Evolutionary conservation across 2,888 invertebrate species (phyloP).

Genomic region (Platycnemis pennipes): DNA sequence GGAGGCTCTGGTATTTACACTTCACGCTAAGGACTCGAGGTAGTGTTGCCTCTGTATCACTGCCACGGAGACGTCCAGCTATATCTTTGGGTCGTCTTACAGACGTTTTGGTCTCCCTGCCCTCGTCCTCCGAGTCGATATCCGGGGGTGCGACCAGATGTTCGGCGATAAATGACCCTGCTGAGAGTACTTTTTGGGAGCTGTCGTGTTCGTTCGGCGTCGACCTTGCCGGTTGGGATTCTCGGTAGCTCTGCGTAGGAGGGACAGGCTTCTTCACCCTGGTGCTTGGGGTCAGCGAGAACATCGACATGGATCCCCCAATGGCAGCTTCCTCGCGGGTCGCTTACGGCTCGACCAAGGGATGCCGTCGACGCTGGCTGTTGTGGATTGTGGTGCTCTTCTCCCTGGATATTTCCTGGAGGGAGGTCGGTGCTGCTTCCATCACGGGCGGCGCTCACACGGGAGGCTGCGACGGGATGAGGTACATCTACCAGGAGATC

Average conservation of each 20-base stretch:
- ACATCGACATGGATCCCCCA: conserved; percentile 43
- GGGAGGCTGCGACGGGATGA: conserved; percentile 37
- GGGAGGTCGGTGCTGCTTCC: conserved; percentile 19
- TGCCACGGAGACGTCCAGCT: neutral
- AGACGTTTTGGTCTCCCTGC: neutral
- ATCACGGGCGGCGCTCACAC: neutral
- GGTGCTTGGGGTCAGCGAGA: conserved; percentile 16
- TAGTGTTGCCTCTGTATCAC: conserved; percentile 21
- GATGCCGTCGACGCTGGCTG: conserved; percentile 55
- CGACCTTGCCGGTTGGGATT: conserved; percentile 60
- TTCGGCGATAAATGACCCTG: conserved; percentile 59
- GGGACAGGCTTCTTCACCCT: neutral
- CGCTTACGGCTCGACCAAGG: conserved; percentile 26
- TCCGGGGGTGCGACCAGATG: neutral
- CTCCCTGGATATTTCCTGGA: conserved; percentile 42
- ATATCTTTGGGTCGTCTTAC: neutral
- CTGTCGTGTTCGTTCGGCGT: conserved; percentile 39
- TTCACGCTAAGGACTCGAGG: conserved; percentile 47
- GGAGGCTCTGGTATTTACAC: conserved; percentile 58
- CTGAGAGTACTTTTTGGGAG: conserved; percentile 22
- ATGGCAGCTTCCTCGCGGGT: neutral
- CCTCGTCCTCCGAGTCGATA: neutral
- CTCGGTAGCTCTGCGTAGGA: conserved; percentile 4
- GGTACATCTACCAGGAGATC: conserved; percentile 64
- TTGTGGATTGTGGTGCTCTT: conserved; percentile 54